Conservation (phyloP, 2,888 invertebrate genomes). For the Stictocephala bisonia region DNA sequence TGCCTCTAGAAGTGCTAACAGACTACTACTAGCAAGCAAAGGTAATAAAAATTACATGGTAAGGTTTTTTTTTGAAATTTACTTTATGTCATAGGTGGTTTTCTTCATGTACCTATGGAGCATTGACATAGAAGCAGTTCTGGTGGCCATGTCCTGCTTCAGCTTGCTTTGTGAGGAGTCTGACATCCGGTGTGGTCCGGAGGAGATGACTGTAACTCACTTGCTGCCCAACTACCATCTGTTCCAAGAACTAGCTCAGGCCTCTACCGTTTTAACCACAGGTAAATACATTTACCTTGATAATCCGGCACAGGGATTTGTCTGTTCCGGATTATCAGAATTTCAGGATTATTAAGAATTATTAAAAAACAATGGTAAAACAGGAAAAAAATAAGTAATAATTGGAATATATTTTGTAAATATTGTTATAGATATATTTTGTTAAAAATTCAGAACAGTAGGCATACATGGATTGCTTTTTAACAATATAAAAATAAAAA, state of each 20-base stretch:
- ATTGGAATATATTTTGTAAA: too few relatives aligned
- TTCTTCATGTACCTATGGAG: slow-evolving; percentile 99
- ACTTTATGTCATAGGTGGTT: slow-evolving; percentile 75
- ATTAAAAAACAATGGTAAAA: slow-evolving; percentile 51
- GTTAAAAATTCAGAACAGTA: too few relatives aligned
- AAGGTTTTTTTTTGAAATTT: too few relatives aligned
- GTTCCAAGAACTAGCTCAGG: slow-evolving; percentile 93
- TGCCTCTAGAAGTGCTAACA: too few relatives aligned
- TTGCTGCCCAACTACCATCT: slow-evolving; percentile 94
- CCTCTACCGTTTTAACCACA: slow-evolving; percentile 85
- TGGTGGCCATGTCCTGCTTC: slow-evolving; percentile 97
- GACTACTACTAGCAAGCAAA: background rate
- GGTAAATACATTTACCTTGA: slow-evolving; percentile 68
- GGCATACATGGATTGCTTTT: too few relatives aligned
- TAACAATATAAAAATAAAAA: too few relatives aligned
- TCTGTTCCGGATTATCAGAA: too few relatives aligned
- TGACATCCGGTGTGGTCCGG: slow-evolving; percentile 90
- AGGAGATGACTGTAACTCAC: slow-evolving; percentile 89
- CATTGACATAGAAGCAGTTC: slow-evolving; percentile 95
- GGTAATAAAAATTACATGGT: too few relatives aligned
- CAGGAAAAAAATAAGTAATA: too few relatives aligned
- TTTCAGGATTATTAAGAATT: too few relatives aligned
- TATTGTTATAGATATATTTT: too few relatives aligned
- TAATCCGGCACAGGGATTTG: background rate
- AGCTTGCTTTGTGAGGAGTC: slow-evolving; percentile 94